Evolutionary conservation across 2,888 invertebrate genomes (phyloP).

Genomic region (Idaea dimidiata): DNA sequence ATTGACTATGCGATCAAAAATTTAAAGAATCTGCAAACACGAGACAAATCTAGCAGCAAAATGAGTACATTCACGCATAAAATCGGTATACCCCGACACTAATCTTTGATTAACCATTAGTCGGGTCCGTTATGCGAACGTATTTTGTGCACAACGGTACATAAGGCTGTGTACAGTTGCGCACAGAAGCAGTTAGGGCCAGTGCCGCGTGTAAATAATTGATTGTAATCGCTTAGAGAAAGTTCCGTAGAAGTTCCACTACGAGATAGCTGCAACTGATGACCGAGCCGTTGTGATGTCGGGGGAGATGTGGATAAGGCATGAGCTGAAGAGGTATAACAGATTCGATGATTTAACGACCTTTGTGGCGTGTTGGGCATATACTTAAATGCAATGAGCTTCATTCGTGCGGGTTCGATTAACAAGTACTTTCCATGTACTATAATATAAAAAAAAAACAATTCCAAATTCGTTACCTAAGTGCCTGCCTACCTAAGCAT

Average conservation of each 20-base stretch:
- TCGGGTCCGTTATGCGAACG: background rate
- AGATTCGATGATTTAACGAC: background rate
- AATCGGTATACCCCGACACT: background rate
- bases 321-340: background rate
- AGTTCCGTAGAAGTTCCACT: constrained; percentile 33
- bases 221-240: constrained; percentile 46
- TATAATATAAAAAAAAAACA: too few relatives aligned
- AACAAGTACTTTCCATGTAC: too few relatives aligned
- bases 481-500: too few relatives aligned
- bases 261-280: constrained; percentile 49
- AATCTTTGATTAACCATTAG: constrained; percentile 2
- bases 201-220: constrained; percentile 48
- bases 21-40: background rate
- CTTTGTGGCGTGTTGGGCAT: too few relatives aligned
- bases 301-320: background rate
- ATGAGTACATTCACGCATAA: background rate
- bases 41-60: background rate
- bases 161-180: constrained; percentile 13
- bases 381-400: too few relatives aligned
- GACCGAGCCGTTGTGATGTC: constrained; percentile 28
- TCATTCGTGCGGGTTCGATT: too few relatives aligned
- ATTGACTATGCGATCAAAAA: background rate
- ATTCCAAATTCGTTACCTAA: too few relatives aligned
- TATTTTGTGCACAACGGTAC: constrained; percentile 2
- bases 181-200: constrained; percentile 21